Conservation (phyloP, 1,140 invertebrate species). For the Colletes latitarsis region DNA sequence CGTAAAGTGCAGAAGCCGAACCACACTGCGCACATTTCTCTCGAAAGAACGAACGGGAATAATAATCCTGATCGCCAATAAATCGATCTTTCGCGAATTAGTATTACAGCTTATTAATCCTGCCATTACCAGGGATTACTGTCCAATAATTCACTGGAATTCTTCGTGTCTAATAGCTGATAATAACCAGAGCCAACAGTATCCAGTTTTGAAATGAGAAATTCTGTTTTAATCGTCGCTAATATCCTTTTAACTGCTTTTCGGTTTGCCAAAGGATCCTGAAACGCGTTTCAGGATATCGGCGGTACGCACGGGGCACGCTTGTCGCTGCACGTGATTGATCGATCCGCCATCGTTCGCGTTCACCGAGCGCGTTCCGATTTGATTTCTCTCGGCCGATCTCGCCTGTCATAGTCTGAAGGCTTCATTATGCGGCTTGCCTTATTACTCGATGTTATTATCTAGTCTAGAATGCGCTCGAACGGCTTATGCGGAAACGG, state of each 20-base stretch:
- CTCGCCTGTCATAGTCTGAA: conserved; percentile 43
- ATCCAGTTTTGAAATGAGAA: not conserved
- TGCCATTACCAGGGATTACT: too few species aligned
- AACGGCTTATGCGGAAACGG: conserved; percentile 7
- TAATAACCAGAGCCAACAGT: too few species aligned
- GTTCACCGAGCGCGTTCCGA: conserved; percentile 33
- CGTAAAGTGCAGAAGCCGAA: too few species aligned
- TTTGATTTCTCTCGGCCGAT: conserved; percentile 41
- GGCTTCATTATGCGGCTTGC: conserved; percentile 32
- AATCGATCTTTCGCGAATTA: too few species aligned
- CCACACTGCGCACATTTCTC: too few species aligned
- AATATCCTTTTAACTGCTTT: not conserved
- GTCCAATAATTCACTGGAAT: too few species aligned
- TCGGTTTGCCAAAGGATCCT: not conserved
- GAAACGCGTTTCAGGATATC: not conserved
- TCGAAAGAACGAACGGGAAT: too few species aligned
- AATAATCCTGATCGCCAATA: too few species aligned
- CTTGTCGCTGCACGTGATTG: conserved; percentile 37
- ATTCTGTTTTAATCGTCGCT: not conserved
- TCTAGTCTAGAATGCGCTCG: conserved; percentile 8
- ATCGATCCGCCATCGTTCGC: conserved; percentile 16
- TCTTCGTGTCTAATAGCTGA: too few species aligned
- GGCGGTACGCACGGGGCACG: conserved; percentile 3
- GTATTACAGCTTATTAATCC: too few species aligned
- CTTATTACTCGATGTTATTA: conserved; percentile 23